Evolutionary conservation across 2,113 vertebrate genomes (phyloP), one percentile per base, ranked within the genome.

Genomic region (Galeopterus variegatus): DNA sequence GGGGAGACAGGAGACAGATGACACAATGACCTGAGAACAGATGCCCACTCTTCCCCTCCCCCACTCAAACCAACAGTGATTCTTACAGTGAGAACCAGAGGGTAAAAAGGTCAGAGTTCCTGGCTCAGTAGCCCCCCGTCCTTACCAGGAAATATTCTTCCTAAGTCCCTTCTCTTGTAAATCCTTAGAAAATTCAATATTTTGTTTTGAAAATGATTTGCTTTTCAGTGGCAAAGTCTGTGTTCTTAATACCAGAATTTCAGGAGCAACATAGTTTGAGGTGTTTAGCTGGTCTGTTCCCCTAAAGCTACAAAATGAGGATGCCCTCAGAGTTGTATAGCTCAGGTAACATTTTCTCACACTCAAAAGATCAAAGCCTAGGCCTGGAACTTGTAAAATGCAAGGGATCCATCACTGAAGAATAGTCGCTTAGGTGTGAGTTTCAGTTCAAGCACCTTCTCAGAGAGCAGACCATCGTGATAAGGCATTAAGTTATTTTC

Each of bases 141-240:
- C 69, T 83, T 17, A 50, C 33, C 28, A 62, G 48, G 45, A 65
- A 81, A 62, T 4, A 23, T 41, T 36, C 11, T 91, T 92, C 45
- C 41, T 48, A 18, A 10, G 8, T 48, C 24, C 54, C 89, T 83
- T 23, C 31, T 95, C 70, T 26, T 26, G 80, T 95, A 84, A 65
- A 45, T 77, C 62, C 41, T 92, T 60, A 18, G 50, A 86, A 54
- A 93, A 92, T 31, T 31, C 36, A 33, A 23, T 60, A 28, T 76
- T 88, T 69, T 84, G 77, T 64, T 31, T 73, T 90, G 23, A 92
- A 97, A 85, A 50, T 28, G 5, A 62, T 79, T 58, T 36, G 8
- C 36, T 76, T 88, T 69, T 92, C 50, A 33, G 18, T 41, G 41
- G 41, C 41, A 41, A 41, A 41, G 41, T 41, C 41, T 41, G 41